Base-by-base conservation (phyloP, 2,888 invertebrate genomes). In the Diplolepis rosae region DNA sequence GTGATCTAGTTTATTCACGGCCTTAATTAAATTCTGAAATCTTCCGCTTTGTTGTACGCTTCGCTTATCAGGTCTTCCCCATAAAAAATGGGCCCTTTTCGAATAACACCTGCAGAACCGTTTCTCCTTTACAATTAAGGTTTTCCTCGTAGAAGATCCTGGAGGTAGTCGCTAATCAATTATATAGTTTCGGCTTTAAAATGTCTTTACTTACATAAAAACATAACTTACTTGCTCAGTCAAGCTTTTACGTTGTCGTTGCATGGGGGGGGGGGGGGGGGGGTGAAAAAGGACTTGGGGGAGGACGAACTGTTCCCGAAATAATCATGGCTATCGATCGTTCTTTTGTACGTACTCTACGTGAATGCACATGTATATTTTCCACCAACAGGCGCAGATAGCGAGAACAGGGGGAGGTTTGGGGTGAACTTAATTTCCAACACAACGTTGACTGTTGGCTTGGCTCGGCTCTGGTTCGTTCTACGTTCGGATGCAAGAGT, bases 241-340 rank as follows among this genome's bases (percentile, higher is more conserved):
- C 9, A 61, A 39, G 35, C 61, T 61, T 61, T n/a, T 61, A 24
- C 24, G 39, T 24, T 39, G 39, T 39, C 61, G 61, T 61, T 61
- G 39, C 39, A 39, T 39, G 11, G 35, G 24, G 56, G 61, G n/a
- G 24, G 61, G 39, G 39, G 39, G 39, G 27, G 61, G 61, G n/a
- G 56, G 61, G n/a, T 24, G 61, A 61, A 61, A 61, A 61, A 39
- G 61, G 61, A 61, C 61, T 39, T 24, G 61, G 61, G 61, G 61
- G 39, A 15, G 39, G 61, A 27, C 5, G 39, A 24, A 39, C 61
- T 61, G 39, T 39, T 61, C 61, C 61, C 61, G 39, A 61, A 61
- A 61, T 61, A 61, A 61, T 61, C 61, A 39, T 61, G 61, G 35
- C 35, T 61, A 61, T 61, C 61, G 61, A 61, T 61, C 61, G 35